Base-by-base conservation (phyloP, 92 coral and sea anemone genomes). In the Phymanthus crucifer region DNA sequence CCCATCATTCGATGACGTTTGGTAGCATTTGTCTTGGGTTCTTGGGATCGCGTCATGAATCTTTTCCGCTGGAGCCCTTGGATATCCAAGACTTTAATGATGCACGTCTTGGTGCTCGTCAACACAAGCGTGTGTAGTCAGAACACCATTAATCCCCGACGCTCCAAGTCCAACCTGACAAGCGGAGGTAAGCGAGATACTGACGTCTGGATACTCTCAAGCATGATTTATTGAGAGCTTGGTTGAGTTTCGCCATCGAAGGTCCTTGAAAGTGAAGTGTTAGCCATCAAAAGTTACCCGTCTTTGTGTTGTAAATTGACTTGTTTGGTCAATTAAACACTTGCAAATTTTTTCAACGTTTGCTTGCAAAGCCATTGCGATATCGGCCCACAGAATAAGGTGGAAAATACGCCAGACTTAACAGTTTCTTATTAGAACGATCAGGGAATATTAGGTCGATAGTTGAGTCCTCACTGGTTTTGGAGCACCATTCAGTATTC, bases 61-160 rank as follows among this genome's bases (percentile, higher is more conserved):
- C 68, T 61, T 61, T 27, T 27, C 14, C 29, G 36, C 21, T 33
- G 68, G 12, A 75, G 37, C 12, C 2, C 64, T 21, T 21, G 64
- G 64, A 75, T 43, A 14, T 3, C 54, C 23, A 65, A 40, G 32
- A 32, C 54, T 34, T 23, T 76, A 40, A 16, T 64, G 37, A 23
- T 61, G 71, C 54, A 50, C 48, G 24, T 77, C 35, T 36, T 32
- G 21, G 5, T 77, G 8, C 10, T 54, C 1, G n/a, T 54, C 73
- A 9, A 24, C 35, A 73, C 29, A 46, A 47, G 83, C 12, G 84
- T 80, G 40, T 66, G 71, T n/a, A 81, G 87, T 38, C 87, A 77
- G 66, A 87, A 87, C 81, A 65, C 90, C 40, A 87, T 87, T 18
- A 77, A 77, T 32, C 87, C 90, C 37, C 73, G 90, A 33, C 81